Evolutionary conservation across 2,113 vertebrate genomes (phyloP), one percentile per base, ranked within the genome.

Genomic region (Calyptomena viridis): DNA sequence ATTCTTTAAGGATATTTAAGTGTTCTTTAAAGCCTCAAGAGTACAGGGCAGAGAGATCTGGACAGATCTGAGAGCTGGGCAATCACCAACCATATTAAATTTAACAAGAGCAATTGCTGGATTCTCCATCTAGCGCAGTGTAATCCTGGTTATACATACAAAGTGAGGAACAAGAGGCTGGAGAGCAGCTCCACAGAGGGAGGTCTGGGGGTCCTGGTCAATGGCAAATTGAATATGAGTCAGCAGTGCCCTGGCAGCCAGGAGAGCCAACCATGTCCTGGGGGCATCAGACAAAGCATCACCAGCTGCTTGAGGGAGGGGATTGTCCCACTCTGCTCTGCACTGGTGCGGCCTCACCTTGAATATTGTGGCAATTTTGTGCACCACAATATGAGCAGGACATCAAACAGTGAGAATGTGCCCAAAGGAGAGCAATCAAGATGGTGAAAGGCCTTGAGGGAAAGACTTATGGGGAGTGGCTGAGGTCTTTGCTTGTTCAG

Each of bases 291-390:
- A 39, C 11, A n/a, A 75, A 77, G 53, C 39, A 37, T 4, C 0
- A 0, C 22, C 33, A 39, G 64, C 39, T 0, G 0, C 6, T 17
- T 0, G 0, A 47, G 52, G 52, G 42, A 75, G 56, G 23, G 22
- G 31, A 55, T 22, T 77, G 64, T 85, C 14, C 47, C 1, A 11
- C 37, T 27, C n/a, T n/a, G 11, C 52, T n/a, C 49, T 23, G 40
- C 12, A 2, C 30, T 50, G 68, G 19, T 9, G 12, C 0, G 0
- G 49, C n/a, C 23, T 25, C 44, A 59, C 17, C 59, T 44, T 0
- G 0, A 77, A 28, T 39, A 1, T 44, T 37, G 22, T 22, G 28
- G 60, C 33, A 40, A 39, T 9, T 91, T 14, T 42, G 50, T 14
- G 8, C 2, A 2, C 5, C 33, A 49, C 60, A 18, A 3, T 15